A percentile compares a stretch with the other conserved stretches of the same genome.
These are phyloP conservation scores for Exaiptasia diaphana DNA, from an alignment of 64 coral and sea anemone species.

Conservation along the genomic window DNA sequence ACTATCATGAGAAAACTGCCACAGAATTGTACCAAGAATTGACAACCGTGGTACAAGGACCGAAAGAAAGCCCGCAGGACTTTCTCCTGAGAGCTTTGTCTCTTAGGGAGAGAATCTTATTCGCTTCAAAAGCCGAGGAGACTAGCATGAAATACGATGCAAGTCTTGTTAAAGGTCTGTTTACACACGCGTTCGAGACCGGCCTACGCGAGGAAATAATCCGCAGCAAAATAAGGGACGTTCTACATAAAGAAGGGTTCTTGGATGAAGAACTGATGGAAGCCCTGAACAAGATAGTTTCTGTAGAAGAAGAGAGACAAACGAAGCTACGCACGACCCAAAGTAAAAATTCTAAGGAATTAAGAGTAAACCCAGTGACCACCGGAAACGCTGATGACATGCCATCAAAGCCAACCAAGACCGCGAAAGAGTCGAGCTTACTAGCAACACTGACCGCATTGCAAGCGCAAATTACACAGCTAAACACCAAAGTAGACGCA, in stretches of 20 bases:
- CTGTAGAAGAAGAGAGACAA: slow-evolving; percentile 1
- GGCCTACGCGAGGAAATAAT: slow-evolving; percentile 30
- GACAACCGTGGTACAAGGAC: slow-evolving; percentile 18
- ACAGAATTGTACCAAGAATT: slow-evolving; percentile 50
- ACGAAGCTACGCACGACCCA: slow-evolving; percentile 1
- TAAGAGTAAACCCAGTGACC: not conserved
- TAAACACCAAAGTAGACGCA: not conserved
- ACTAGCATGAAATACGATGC: slow-evolving; percentile 27
- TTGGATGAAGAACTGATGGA: slow-evolving; percentile 46
- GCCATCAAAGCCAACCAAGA: not conserved
- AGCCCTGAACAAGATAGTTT: slow-evolving; percentile 30
- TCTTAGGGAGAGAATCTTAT: slow-evolving; percentile 48
- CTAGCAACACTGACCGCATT: not conserved
- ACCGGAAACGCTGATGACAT: not conserved
- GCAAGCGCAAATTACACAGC: not conserved
- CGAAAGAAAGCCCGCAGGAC: slow-evolving; percentile 62
- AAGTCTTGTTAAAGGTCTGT: slow-evolving; percentile 8
- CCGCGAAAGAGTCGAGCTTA: not conserved
- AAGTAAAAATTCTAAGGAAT: not conserved
- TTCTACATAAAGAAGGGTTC: slow-evolving; percentile 27
- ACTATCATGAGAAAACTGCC: slow-evolving; percentile 49
- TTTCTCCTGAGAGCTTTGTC: slow-evolving; percentile 49
- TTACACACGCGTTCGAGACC: slow-evolving; percentile 6
- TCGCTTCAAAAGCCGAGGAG: slow-evolving; percentile 40
- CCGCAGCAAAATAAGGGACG: slow-evolving; percentile 34